These are phyloP conservation scores for Drosophila merina DNA, from an alignment of 2,888 invertebrate species.

Conservation along the genomic window DNA sequence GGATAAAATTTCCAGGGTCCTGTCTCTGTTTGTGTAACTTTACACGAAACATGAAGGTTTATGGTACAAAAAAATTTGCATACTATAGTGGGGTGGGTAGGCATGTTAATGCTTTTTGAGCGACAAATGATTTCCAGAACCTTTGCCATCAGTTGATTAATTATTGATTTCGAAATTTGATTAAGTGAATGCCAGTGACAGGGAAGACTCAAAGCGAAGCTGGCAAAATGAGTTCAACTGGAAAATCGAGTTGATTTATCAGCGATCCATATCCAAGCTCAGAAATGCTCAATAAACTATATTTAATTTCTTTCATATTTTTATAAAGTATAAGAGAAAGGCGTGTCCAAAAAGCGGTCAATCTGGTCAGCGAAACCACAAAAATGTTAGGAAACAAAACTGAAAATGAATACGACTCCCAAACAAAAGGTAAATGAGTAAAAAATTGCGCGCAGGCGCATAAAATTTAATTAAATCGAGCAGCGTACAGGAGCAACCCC, in stretches of 20 bases:
- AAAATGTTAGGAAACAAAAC: constrained; percentile 13
- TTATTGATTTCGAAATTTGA: constrained; percentile 71
- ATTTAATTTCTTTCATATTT: neutral
- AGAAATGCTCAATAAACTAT: too few relatives aligned
- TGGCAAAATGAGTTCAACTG: constrained; percentile 39
- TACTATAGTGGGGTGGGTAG: constrained; percentile 10
- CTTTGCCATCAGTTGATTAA: constrained; percentile 64
- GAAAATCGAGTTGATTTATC: constrained; percentile 29
- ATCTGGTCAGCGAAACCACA: constrained; percentile 15
- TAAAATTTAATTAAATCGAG: constrained; percentile 75
- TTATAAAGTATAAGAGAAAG: neutral
- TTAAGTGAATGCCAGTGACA: constrained; percentile 41
- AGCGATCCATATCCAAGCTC: constrained; percentile 12
- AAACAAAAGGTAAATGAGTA: constrained; percentile 61
- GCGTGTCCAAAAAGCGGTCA: constrained; percentile 26
- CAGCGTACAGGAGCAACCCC: constrained; percentile 45
- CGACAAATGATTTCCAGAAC: constrained; percentile 63
- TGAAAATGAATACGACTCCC: constrained; percentile 15
- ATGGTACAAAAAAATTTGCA: constrained; percentile 44
- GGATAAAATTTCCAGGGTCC: constrained; percentile 16
- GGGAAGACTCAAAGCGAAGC: constrained; percentile 10
- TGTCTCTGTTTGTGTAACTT: constrained; percentile 47
- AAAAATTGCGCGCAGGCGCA: constrained; percentile 75
- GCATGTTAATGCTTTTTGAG: constrained; percentile 40
- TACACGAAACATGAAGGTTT: constrained; percentile 26